phyloP scores from a whole-genome alignment of 2,888 invertebrate genomes.

The Drosophila imparisetae region DNA sequence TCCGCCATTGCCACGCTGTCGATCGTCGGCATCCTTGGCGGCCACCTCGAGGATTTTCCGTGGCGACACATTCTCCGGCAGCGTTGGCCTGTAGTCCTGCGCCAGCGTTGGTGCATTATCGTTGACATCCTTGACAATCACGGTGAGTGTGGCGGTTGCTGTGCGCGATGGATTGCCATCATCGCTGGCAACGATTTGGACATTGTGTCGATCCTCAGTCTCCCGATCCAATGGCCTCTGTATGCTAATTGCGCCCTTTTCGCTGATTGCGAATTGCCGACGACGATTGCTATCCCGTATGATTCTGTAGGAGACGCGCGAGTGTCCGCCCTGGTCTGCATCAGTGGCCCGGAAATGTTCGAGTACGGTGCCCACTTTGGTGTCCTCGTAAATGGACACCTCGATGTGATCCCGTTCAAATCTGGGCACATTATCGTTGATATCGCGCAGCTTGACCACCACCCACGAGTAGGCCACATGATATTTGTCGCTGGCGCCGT shows the following conservation, averaged over 20 bases:
- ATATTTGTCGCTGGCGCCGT: slow-evolving; percentile 97
- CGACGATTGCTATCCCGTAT: slow-evolving; percentile 95
- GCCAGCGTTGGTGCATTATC: slow-evolving; percentile 96
- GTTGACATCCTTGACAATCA: slow-evolving; percentile 96
- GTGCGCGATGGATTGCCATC: slow-evolving; percentile 96
- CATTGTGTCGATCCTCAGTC: slow-evolving; percentile 96
- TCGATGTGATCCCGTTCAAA: slow-evolving; percentile 97
- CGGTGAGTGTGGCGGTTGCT: slow-evolving; percentile 95
- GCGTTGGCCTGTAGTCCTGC: slow-evolving; percentile 94
- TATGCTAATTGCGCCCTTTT: slow-evolving; percentile 96
- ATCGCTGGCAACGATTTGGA: slow-evolving; percentile 96
- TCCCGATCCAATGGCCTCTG: slow-evolving; percentile 96
- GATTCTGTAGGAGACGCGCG: slow-evolving; percentile 94
- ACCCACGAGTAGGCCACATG: slow-evolving; percentile 98
- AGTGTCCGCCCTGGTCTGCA: slow-evolving; percentile 96
- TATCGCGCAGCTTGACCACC: slow-evolving; percentile 95
- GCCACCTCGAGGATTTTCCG: slow-evolving; percentile 95
- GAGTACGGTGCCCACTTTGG: slow-evolving; percentile 93
- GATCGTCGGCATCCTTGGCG: slow-evolving; percentile 96
- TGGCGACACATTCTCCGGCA: slow-evolving; percentile 95
- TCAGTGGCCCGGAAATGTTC: slow-evolving; percentile 97
- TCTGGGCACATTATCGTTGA: slow-evolving; percentile 98
- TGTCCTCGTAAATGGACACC: slow-evolving; percentile 95
- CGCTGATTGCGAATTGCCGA: slow-evolving; percentile 96
- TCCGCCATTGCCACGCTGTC: slow-evolving; percentile 96